Evolutionary conservation across 2,797 vertebrate species (phyloP).

Genomic region (Epinephelus malabaricus): DNA sequence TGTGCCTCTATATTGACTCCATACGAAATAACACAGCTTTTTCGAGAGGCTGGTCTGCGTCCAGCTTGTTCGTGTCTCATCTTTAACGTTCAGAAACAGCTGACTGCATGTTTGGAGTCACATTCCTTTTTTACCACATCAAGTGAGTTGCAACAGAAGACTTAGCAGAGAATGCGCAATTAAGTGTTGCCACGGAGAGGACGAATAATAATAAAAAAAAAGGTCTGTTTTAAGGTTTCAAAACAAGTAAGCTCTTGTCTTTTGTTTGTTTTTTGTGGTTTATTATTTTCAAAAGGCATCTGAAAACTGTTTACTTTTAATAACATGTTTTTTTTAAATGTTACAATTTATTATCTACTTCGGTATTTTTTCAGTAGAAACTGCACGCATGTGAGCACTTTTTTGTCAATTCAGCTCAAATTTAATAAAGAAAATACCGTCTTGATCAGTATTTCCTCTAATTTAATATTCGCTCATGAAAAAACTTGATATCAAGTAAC

Average conservation of each 20-base stretch:
- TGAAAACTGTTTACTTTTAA: not conserved
- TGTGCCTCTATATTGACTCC: constrained; percentile 40
- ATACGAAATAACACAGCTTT: constrained; percentile 26
- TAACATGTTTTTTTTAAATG: too few species aligned
- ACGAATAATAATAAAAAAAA: not conserved
- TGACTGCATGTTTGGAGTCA: constrained; percentile 36
- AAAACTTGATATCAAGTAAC: not conserved
- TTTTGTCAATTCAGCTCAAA: not conserved
- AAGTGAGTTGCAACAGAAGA: not conserved
- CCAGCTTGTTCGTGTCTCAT: constrained; percentile 32
- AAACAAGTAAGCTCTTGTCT: not conserved
- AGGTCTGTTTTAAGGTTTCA: constrained; percentile 3
- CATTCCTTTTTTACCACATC: constrained; percentile 30
- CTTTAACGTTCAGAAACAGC: constrained; percentile 16
- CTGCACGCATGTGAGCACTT: too few species aligned
- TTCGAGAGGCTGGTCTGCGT: constrained; percentile 33
- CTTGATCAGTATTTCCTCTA: not conserved
- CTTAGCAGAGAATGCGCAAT: not conserved
- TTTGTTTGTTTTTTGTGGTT: not conserved
- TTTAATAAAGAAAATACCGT: not conserved
- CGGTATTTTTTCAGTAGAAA: too few species aligned
- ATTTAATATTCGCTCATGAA: constrained; percentile 4
- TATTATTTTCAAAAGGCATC: not conserved
- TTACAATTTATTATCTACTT: not conserved
- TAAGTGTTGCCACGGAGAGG: not conserved